Evolutionary conservation across 2,888 invertebrate genomes (phyloP).

Genomic region (Sthenelais limicola): DNA sequence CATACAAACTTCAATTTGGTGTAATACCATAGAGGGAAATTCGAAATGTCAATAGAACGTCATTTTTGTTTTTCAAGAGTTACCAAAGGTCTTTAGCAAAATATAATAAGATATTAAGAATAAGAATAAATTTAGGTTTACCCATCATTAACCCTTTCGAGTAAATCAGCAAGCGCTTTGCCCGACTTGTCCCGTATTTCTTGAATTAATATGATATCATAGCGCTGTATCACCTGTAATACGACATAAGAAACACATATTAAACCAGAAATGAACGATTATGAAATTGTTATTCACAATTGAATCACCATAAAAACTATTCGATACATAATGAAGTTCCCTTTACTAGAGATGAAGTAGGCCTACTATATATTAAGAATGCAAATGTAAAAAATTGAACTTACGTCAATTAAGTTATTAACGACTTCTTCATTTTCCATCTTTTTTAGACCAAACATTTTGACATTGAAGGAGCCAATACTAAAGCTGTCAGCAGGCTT

Average conservation of each 20-base stretch:
- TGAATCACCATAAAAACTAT: neutral
- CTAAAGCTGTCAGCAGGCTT: neutral
- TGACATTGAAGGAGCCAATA: conserved; percentile 28
- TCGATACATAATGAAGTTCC: neutral
- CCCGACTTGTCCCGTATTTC: conserved; percentile 34
- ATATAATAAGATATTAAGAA: too few relatives aligned
- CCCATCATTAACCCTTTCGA: conserved; percentile 51
- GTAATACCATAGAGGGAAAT: too few relatives aligned
- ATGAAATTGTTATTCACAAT: neutral
- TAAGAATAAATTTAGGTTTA: conserved; percentile 42
- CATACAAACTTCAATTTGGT: too few relatives aligned
- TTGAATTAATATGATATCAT: conserved; percentile 35
- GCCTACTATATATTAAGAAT: neutral
- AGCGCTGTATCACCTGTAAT: conserved; percentile 18
- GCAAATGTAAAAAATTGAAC: neutral
- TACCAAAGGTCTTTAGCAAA: too few relatives aligned
- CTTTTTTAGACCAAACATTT: conserved; percentile 26
- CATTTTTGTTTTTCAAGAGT: too few relatives aligned
- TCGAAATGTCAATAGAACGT: too few relatives aligned
- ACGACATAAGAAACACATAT: neutral
- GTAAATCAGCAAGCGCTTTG: conserved; percentile 12
- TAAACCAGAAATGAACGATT: neutral
- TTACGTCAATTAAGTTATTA: conserved; percentile 12
- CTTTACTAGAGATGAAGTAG: neutral
- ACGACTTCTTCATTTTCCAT: conserved; percentile 31